phyloP scores from a whole-genome alignment of 37 sponge, comb jelly and placozoan species.

The Bolinopsis microptera region DNA sequence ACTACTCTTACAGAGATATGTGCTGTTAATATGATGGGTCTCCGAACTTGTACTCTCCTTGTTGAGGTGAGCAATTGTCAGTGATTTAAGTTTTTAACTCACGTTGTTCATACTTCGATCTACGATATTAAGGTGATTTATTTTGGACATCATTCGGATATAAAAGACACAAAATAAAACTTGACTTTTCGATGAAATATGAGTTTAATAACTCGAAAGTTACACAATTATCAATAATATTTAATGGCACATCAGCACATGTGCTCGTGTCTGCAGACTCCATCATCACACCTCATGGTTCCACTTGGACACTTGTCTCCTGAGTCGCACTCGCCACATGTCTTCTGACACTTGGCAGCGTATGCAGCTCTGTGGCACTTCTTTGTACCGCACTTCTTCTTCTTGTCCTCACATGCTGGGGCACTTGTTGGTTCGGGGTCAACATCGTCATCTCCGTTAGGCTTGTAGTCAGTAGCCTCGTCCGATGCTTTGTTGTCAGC shows the following conservation, averaged over 20 bases:
- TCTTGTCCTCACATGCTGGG: not conserved
- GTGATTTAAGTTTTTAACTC: no score
- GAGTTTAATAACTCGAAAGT: no score
- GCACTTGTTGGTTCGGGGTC: not conserved
- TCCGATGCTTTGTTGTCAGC: not conserved
- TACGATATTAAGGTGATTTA: no score
- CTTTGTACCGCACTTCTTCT: not conserved
- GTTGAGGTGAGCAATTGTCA: conserved; percentile 6
- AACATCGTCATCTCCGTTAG: not conserved
- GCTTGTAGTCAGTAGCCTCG: not conserved
- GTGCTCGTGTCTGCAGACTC: not conserved
- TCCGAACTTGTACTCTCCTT: conserved; percentile 38
- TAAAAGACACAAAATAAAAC: no score
- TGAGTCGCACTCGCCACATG: not conserved
- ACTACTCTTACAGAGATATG: conserved; percentile 15
- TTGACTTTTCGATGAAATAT: no score
- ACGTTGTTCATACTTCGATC: no score
- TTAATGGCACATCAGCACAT: not conserved
- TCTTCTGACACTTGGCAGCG: not conserved
- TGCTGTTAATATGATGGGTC: conserved; percentile 57
- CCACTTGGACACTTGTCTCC: not conserved
- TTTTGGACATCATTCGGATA: no score
- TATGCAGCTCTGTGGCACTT: not conserved
- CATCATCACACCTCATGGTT: not conserved
- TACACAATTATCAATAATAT: no score